Conservation (phyloP, 2,113 vertebrate species). For the Aspidoscelis tigris region DNA sequence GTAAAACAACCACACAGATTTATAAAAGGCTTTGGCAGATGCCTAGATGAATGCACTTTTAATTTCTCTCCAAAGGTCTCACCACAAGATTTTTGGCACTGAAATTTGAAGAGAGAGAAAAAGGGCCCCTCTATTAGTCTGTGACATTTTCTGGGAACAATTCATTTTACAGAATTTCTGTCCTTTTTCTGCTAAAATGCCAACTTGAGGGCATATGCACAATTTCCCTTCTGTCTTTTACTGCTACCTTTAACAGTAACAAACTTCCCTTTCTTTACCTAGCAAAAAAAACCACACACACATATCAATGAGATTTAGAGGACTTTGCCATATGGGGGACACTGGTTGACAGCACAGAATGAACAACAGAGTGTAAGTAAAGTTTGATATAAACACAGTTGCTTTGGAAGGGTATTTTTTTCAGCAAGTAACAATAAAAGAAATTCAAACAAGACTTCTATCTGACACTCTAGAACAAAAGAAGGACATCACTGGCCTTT, state of each 20-base stretch:
- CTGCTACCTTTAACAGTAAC: slow-evolving; percentile 5
- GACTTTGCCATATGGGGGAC: neutral
- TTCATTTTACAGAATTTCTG: slow-evolving; percentile 49
- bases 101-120: neutral
- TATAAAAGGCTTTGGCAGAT: slow-evolving; percentile 32
- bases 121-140: slow-evolving; percentile 45
- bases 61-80: slow-evolving; percentile 58
- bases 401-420: neutral
- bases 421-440: slow-evolving; percentile 16
- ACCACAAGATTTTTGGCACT: slow-evolving; percentile 36
- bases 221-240: slow-evolving; percentile 47
- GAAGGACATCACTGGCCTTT: neutral
- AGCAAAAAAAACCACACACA: neutral
- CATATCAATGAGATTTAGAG: slow-evolving; percentile 1
- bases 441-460: slow-evolving; percentile 18
- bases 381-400: slow-evolving; percentile 15
- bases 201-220: slow-evolving; percentile 39
- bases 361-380: neutral
- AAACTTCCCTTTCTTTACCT: neutral
- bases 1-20: slow-evolving; percentile 33
- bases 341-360: slow-evolving; percentile 15
- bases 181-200: slow-evolving; percentile 44
- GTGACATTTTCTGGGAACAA: slow-evolving; percentile 40
- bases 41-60: slow-evolving; percentile 45
- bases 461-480: neutral